Conservation (phyloP, 2,888 invertebrate genomes). For the Pterostichus madidus region DNA sequence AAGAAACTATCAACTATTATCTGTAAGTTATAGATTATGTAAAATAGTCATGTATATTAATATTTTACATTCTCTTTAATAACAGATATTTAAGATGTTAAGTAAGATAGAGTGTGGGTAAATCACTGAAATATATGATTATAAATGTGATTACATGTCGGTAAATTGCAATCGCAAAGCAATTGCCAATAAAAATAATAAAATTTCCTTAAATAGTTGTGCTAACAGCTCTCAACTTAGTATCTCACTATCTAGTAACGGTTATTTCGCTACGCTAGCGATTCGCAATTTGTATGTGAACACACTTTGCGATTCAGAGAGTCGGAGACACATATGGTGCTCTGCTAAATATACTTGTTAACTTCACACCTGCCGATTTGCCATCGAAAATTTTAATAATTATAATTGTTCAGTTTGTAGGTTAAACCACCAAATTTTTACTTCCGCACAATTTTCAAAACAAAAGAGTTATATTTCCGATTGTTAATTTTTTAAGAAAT, state of each 20-base stretch:
- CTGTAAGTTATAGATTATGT: no score
- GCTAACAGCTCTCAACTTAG: slow-evolving; percentile 4
- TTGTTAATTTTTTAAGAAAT: background rate
- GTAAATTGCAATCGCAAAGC: background rate
- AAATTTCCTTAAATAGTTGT: slow-evolving; percentile 23
- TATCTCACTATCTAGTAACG: background rate
- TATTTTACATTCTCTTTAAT: slow-evolving; percentile 15
- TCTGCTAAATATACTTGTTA: background rate
- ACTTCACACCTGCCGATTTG: slow-evolving; percentile 13
- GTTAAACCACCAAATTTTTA: slow-evolving; percentile 37
- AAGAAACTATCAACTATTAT: no score
- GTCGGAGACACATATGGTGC: background rate
- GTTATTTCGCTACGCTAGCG: background rate
- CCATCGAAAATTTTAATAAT: slow-evolving; percentile 6
- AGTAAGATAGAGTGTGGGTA: slow-evolving; percentile 43
- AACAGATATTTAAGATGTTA: slow-evolving; percentile 32
- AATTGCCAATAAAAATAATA: slow-evolving; percentile 21
- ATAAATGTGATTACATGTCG: slow-evolving; percentile 3
- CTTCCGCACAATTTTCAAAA: background rate
- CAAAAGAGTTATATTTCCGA: background rate
- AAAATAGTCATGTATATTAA: no score
- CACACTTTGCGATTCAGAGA: background rate
- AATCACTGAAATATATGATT: slow-evolving; percentile 28
- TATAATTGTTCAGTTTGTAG: slow-evolving; percentile 40
- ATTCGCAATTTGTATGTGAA: slow-evolving; percentile 25